These are phyloP conservation scores for Bovichtus variegatus DNA, from an alignment of 2,797 vertebrate species.

Conservation along the genomic window DNA sequence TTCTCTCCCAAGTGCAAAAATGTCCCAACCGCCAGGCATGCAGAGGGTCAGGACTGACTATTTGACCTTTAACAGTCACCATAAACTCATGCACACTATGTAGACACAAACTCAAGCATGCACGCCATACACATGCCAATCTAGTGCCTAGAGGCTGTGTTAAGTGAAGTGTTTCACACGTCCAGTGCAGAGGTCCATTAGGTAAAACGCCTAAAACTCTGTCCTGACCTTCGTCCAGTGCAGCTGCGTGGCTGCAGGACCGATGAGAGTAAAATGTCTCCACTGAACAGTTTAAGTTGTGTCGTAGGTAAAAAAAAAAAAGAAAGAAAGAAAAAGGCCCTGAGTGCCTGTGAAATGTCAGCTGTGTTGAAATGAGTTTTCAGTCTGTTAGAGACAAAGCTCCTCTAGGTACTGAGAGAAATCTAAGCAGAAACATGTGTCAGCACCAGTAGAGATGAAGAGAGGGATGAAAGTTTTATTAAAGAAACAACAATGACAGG, in stretches of 20 bases:
- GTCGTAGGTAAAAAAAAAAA: conserved; percentile 38
- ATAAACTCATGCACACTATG: conserved; percentile 18
- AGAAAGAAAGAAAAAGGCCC: conserved; percentile 50
- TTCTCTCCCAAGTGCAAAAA: conserved; percentile 28
- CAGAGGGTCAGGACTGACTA: conserved; percentile 32
- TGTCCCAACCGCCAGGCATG: conserved; percentile 11
- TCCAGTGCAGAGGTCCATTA: conserved; percentile 69
- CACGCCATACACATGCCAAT: conserved; percentile 30
- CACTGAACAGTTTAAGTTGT: conserved; percentile 55
- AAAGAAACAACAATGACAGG: neutral
- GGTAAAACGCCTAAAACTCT: conserved; percentile 68
- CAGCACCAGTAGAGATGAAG: neutral
- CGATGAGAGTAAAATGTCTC: conserved; percentile 54
- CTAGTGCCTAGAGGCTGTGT: conserved; percentile 48
- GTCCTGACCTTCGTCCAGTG: conserved; percentile 61
- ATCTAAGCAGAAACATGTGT: conserved; percentile 50
- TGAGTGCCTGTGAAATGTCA: conserved; percentile 78
- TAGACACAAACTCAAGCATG: conserved; percentile 25
- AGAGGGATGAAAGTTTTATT: conserved; percentile 6
- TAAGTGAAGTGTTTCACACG: conserved; percentile 80
- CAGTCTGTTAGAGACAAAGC: conserved; percentile 66
- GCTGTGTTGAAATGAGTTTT: conserved; percentile 75
- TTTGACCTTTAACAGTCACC: conserved; percentile 63
- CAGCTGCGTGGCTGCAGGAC: conserved; percentile 51
- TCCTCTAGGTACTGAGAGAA: conserved; percentile 61